Base-by-base conservation (phyloP, 2,888 invertebrate genomes). In the Gibbula magus region DNA sequence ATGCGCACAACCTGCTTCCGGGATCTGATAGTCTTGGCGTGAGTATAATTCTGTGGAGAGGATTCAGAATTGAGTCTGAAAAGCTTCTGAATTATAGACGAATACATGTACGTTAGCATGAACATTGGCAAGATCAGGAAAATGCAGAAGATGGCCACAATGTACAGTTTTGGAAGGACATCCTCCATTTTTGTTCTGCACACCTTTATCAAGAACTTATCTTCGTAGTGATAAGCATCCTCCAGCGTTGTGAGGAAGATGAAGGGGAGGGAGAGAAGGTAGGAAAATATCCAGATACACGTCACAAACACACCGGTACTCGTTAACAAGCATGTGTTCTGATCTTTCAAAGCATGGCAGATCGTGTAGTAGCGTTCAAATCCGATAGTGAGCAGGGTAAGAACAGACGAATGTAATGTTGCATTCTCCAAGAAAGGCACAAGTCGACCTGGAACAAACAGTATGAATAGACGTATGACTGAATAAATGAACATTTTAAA, bases 351-450 rank as follows among this genome's bases (percentile, higher is more conserved):
- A 0, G 98, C 98, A 91, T 97, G 96, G 93, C 97, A 98, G 91
- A 98, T 97, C 85, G 97, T 98, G 93, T 96, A 96, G 94, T 96
- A 96, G 16, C 96, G 94, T 93, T 98, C 98, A 93, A 98, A 97
- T 7, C 97, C 97, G 93, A 98, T 98, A 79, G 97, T 97, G 89
- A 98, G 93, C 90, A 98, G 98, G 56, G 97, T 98, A 78, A 98
- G 94, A 3, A 98, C 97, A 54, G 97, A 97, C 35, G 97, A 97
- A 92, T 97, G 97, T 2, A 97, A 97, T 32, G 98, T 97, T 0
- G 97, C 96, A 91, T 97, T 93, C 93, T 98, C 98, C 82, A 98
- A 96, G 92, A 97, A 97, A 0, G 98, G 97, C 5, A 98, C 97
- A 29, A 97, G 96, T 92, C 97, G 96, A 94, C 98, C 98, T 98